Base-by-base conservation (phyloP, 2,113 vertebrate genomes). In the Apodemus speciosus region DNA sequence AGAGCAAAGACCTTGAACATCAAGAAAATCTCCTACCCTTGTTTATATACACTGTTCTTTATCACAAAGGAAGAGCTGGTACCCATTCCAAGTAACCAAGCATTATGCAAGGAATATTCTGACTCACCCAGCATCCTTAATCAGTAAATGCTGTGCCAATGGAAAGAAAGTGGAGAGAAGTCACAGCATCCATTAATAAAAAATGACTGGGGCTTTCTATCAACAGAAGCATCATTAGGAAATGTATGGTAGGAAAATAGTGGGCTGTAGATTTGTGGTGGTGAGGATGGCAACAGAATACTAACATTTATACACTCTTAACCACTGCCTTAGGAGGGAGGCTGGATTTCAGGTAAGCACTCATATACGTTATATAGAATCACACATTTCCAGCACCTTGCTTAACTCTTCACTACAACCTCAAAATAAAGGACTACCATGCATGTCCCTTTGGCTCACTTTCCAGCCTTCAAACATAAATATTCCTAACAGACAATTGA, bases 91-190 rank as follows among this genome's bases (percentile, higher is more conserved):
- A 97, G 95, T 97, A 97, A 96, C 97, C 97, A 97, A 96, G 97
- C 96, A 97, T 97, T 97, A 97, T 97, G 97, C 97, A 97, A 97
- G 96, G 96, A 97, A 97, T 97, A 97, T 96, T 97, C 96, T 97
- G 97, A 97, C 97, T 97, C 95, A 94, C 95, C 96, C 95, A 94
- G 97, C 95, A 97, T 97, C 95, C 93, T 94, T 97, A 97, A 97
- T 97, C 96, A 97, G 96, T 94, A 94, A 97, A 94, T 93, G 95
- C 91, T 95, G 90, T 96, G 93, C 96, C 97, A 96, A 97, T 97
- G 97, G 96, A 97, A 95, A 91, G 94, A 96, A 92, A 94, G 89
- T 92, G 73, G 95, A 92, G 91, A 96, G 90, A 97, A 97, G 96
- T 97, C 96, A 95, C 95, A 97, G 96, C 93, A 94, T 96, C 97